Percentiles rank a stretch among this genome's conserved stretches.
phyloP scores from a whole-genome alignment of 1,140 invertebrate species.

The Drosophila ogumai region DNA sequence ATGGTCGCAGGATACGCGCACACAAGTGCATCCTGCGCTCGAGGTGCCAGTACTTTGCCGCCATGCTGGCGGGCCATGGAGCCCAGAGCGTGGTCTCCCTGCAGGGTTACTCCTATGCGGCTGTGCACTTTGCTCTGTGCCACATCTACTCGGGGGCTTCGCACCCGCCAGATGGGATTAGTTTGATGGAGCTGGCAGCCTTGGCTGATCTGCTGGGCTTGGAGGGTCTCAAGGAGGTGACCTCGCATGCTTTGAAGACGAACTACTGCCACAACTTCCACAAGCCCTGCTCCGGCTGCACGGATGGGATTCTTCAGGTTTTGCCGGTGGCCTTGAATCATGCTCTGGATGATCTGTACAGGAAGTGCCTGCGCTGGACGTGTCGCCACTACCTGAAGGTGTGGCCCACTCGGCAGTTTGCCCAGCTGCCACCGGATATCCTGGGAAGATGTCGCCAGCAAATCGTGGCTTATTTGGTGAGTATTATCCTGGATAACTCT shows the following conservation, averaged over 20 bases:
- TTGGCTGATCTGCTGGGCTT: conserved; percentile 94
- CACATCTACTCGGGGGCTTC: conserved; percentile 96
- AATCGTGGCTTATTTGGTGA: conserved; percentile 87
- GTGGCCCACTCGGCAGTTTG: conserved; percentile 94
- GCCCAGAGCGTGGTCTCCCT: conserved; percentile 92
- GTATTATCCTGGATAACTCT: neutral
- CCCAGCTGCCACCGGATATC: conserved; percentile 91
- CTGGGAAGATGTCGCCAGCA: conserved; percentile 93
- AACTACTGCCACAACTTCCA: conserved; percentile 93
- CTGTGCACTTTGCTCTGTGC: conserved; percentile 94
- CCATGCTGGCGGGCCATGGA: conserved; percentile 93
- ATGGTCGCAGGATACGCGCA: conserved; percentile 91
- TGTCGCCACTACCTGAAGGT: conserved; percentile 93
- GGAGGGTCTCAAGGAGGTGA: conserved; percentile 95
- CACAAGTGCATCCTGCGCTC: conserved; percentile 96
- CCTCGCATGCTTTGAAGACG: conserved; percentile 93
- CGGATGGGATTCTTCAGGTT: conserved; percentile 92
- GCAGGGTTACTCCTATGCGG: conserved; percentile 93
- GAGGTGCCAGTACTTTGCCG: conserved; percentile 95
- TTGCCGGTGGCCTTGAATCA: conserved; percentile 92
- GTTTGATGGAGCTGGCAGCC: conserved; percentile 93
- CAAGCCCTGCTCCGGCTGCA: conserved; percentile 92
- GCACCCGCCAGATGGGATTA: conserved; percentile 92
- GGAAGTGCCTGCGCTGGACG: conserved; percentile 93
- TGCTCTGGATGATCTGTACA: conserved; percentile 94